These are phyloP conservation scores for Strongylocentrotus purpuratus DNA, from an alignment of 35 echinoderm and acorn worm species.

Conservation along the genomic window DNA sequence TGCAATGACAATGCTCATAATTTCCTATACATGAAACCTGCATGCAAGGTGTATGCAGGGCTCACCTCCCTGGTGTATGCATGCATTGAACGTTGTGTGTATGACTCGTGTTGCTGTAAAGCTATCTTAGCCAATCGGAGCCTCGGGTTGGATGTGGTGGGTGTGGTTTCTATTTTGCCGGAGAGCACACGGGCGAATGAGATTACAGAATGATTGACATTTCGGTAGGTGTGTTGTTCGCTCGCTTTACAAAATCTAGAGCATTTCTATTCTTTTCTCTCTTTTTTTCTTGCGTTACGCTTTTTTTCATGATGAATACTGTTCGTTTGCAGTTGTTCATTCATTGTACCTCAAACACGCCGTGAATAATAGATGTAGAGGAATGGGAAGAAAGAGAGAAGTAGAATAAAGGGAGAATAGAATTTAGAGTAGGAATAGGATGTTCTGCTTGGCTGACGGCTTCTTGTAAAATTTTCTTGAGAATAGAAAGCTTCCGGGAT, in stretches of 20 bases:
- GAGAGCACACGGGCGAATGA: neutral
- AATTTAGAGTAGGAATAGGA: neutral
- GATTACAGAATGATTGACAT: conserved; percentile 30
- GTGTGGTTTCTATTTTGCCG: neutral
- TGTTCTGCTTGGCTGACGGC: neutral
- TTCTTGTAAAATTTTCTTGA: neutral
- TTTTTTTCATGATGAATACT: conserved; percentile 16
- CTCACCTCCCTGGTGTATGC: neutral
- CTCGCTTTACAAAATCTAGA: neutral
- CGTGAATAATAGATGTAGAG: conserved; percentile 13
- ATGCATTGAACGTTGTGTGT: neutral
- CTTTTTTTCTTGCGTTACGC: neutral
- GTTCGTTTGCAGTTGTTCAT: conserved; percentile 13
- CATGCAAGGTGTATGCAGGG: neutral
- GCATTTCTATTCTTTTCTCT: neutral
- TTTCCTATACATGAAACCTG: neutral
- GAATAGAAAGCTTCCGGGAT: conserved; percentile 24
- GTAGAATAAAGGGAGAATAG: neutral
- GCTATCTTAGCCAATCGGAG: neutral
- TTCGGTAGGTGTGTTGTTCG: neutral
- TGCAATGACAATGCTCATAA: neutral
- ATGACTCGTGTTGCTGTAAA: conserved; percentile 25
- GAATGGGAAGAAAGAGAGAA: neutral
- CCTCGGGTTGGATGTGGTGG: conserved; percentile 18
- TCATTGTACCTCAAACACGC: neutral